Conservation (phyloP, 2,113 vertebrate genomes). For the Urocitellus parryii region DNA sequence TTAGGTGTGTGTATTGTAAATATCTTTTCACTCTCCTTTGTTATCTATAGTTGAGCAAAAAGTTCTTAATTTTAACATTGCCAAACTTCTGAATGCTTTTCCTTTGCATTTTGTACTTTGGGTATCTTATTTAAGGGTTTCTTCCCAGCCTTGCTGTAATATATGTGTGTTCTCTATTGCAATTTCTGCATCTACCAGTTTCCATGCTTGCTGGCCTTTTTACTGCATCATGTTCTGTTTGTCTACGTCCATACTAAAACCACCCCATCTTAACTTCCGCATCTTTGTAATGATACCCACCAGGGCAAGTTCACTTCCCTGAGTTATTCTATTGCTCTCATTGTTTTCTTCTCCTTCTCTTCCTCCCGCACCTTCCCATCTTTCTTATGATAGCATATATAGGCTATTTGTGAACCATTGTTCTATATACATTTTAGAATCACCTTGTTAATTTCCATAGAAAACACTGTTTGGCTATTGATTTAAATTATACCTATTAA, state of each 20-base stretch:
- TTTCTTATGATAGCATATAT: neutral
- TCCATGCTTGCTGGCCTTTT: neutral
- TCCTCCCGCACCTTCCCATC: neutral
- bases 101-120: neutral
- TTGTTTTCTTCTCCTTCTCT: neutral
- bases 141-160: neutral
- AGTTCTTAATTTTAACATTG: neutral
- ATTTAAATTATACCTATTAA: neutral
- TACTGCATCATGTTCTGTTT: neutral
- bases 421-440: neutral
- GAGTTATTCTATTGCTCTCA: neutral
- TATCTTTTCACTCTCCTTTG: slow-evolving; percentile 27
- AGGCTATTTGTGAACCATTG: neutral
- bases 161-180: neutral
- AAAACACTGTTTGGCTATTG: neutral
- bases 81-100: neutral
- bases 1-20: neutral
- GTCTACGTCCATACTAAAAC: neutral
- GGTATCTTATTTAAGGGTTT: neutral
- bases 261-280: neutral
- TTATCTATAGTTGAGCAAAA: neutral
- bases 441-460: neutral
- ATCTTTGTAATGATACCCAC: neutral
- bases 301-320: neutral
- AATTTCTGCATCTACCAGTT: neutral